Conservation (phyloP, 2,888 invertebrate species). For the Cheilosia soror region DNA sequence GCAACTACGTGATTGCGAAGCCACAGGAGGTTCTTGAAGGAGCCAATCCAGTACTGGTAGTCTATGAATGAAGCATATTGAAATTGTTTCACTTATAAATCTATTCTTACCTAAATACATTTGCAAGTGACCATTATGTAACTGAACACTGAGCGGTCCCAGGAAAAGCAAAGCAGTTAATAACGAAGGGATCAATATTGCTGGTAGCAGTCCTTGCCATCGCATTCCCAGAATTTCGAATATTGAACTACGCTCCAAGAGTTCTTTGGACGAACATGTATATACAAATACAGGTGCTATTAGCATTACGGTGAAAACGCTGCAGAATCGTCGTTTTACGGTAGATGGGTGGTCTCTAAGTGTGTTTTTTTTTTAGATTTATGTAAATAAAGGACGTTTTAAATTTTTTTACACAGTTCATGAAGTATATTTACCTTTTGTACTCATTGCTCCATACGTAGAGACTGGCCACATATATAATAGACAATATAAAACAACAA, state of each 20-base stretch:
- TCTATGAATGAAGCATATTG: constrained; percentile 84
- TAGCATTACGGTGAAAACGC: constrained; percentile 92
- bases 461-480: constrained; percentile 93
- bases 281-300: constrained; percentile 91
- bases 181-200: constrained; percentile 89
- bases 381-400: neutral
- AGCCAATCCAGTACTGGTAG: constrained; percentile 89
- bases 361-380: constrained; percentile 2
- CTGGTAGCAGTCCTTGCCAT: constrained; percentile 89
- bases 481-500: constrained; percentile 90
- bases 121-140: constrained; percentile 88
- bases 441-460: constrained; percentile 93
- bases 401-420: neutral
- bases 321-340: constrained; percentile 93
- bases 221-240: constrained; percentile 91
- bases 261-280: constrained; percentile 87
- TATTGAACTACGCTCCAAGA: constrained; percentile 87
- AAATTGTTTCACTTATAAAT: neutral
- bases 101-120: constrained; percentile 86
- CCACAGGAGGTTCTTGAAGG: constrained; percentile 91
- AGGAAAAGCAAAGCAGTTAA: constrained; percentile 92
- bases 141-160: constrained; percentile 92
- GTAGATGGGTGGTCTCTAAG: constrained; percentile 93
- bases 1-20: constrained; percentile 95
- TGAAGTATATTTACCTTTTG: constrained; percentile 86